These are phyloP conservation scores for Steinernema hermaphroditum DNA, from an alignment of 2,888 invertebrate genomes.

Conservation along the genomic window DNA sequence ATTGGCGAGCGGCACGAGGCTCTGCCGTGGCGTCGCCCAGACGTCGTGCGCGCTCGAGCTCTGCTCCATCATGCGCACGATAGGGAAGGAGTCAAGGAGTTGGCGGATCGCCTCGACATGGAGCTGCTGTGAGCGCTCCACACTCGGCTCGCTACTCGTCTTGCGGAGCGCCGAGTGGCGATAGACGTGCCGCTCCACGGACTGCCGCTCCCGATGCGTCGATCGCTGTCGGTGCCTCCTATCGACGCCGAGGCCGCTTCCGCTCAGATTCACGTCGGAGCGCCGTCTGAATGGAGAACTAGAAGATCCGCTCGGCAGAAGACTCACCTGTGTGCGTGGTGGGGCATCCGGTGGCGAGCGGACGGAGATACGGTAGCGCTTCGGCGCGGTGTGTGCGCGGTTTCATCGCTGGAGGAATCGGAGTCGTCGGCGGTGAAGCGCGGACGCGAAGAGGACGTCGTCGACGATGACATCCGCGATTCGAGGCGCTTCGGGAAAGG, in stretches of 20 bases:
- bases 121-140: conserved; percentile 43
- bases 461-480: conserved; percentile 12
- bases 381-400: conserved; percentile 21
- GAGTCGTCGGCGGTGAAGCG: conserved; percentile 35
- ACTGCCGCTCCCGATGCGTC: conserved; percentile 4
- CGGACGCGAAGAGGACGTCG: conserved; percentile 19
- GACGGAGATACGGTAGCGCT: conserved; percentile 40
- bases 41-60: conserved; percentile 32
- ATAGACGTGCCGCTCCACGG: conserved; percentile 18
- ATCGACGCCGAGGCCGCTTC: conserved; percentile 32
- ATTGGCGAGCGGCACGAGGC: conserved; percentile 34
- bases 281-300: conserved; percentile 42
- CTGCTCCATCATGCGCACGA: not conserved
- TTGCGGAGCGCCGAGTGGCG: conserved; percentile 45
- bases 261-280: conserved; percentile 52
- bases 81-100: conserved; percentile 39
- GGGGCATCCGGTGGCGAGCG: conserved; percentile 34
- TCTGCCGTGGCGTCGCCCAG: conserved; percentile 38
- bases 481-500: no score
- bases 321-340: conserved; percentile 26
- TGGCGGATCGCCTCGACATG: conserved; percentile 48
- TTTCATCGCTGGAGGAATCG: conserved; percentile 30
- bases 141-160: conserved; percentile 60
- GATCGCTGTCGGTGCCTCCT: not conserved
- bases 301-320: conserved; percentile 6